phyloP scores from a whole-genome alignment of 2,888 invertebrate genomes.

The Monochamus alternatus region DNA sequence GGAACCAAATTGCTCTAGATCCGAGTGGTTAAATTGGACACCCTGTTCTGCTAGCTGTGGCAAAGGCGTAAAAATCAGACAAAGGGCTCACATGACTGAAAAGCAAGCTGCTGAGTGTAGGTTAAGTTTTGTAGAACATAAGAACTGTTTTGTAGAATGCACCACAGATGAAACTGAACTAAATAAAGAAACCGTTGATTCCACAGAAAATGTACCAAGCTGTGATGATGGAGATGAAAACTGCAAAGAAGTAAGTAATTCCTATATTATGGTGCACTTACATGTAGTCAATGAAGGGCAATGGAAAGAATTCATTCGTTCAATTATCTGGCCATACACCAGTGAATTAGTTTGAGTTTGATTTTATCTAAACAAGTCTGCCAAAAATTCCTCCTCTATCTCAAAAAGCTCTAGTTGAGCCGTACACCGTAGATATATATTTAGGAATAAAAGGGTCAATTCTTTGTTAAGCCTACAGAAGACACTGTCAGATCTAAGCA shows the following conservation, averaged over 20 bases:
- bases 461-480: no score
- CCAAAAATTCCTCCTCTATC: no score
- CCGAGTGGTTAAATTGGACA: conserved; percentile 62
- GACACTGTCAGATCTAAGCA: no score
- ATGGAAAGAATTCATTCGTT: no score
- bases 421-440: no score
- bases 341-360: no score
- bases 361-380: no score
- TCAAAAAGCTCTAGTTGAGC: no score
- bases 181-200: background rate
- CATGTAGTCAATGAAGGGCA: no score
- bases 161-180: background rate
- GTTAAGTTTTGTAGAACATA: background rate
- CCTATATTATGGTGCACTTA: background rate
- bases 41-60: conserved; percentile 66
- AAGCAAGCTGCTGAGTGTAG: background rate
- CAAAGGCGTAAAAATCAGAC: conserved; percentile 71
- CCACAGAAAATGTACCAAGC: background rate
- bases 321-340: no score
- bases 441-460: no score
- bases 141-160: conserved; percentile 1
- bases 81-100: conserved; percentile 6
- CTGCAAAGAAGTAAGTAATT: conserved; percentile 24
- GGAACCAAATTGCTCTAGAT: conserved; percentile 47
- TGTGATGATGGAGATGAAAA: conserved; percentile 13